Evolutionary conservation across 2,113 vertebrate genomes (phyloP), one percentile per base, ranked within the genome.

Genomic region (Promerops cafer): DNA sequence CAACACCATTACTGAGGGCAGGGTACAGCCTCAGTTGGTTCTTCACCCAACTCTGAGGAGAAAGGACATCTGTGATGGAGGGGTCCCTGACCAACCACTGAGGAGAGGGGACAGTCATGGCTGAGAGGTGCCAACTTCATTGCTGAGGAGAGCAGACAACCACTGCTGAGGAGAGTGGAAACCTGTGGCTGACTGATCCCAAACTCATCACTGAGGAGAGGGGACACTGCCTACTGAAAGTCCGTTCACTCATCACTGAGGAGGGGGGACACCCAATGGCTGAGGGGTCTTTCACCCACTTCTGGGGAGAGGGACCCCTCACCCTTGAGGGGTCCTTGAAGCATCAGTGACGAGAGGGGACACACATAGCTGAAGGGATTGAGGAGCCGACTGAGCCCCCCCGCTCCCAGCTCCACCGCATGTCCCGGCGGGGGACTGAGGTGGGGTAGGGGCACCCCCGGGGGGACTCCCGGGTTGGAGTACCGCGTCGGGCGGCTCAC

Each of bases 331-430:
- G 15, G 2, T 45, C 33, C 9, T 21, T 27, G 26, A 16, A 7
- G 14, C 53, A 11, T 1, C 5, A 3, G 16, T 9, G n/a, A 27
- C 28, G 28, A n/a, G 16, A 28, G 18, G 6, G 6, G 11, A 40
- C 40, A 21, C 3, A 7, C n/a, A 9, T 0, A 0, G 11, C 33
- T 24, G 22, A 16, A 35, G 12, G 13, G 8, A 8, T 35, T 4
- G 47, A 44, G 56, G 13, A 49, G 3, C 26, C 6, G 8, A 7
- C 23, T 3, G 28, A 3, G 3, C 3, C 42, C 8, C 27, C 57
- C 49, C 7, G 2, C 5, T 12, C 20, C 18, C 11, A 3, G 37
- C 17, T 50, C 16, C 31, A 5, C 50, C 26, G 30, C 49, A 0
- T 2, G 53, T 47, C 16, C 63, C 5, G 28, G 9, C 2, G 21